Conservation (phyloP, 2,113 vertebrate species). For the Mormoops blainvillei region DNA sequence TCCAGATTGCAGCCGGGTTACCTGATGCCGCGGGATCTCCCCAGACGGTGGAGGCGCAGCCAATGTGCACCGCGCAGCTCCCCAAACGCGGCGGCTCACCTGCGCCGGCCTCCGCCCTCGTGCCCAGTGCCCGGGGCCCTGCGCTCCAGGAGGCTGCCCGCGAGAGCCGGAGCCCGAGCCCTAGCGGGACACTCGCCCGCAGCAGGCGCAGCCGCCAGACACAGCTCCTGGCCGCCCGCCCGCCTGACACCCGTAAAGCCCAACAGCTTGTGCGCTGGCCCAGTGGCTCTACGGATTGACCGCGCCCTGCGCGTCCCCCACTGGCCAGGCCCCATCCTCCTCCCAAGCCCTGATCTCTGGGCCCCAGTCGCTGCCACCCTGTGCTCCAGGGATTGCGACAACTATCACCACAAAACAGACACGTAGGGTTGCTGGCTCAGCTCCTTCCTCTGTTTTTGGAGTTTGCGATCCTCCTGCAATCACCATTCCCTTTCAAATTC, state of each 20-base stretch:
- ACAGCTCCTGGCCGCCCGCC: not conserved
- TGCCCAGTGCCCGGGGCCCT: not conserved
- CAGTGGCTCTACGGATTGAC: fast-evolving
- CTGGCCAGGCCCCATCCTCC: not conserved
- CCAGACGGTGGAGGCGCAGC: constrained; percentile 87
- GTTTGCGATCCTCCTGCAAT: not conserved
- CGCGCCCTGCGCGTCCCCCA: not conserved
- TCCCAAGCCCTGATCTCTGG: not conserved
- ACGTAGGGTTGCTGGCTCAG: not conserved
- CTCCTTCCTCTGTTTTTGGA: not conserved
- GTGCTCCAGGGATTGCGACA: not conserved
- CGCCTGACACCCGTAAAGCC: no score
- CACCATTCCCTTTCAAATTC: not conserved
- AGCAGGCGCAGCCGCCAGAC: not conserved
- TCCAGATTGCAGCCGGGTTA: not conserved
- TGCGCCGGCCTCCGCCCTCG: not conserved
- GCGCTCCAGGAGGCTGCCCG: fast-evolving
- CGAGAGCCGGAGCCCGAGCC: not conserved
- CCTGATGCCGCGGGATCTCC: constrained; percentile 85
- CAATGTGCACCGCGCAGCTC: not conserved
- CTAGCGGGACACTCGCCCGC: fast-evolving
- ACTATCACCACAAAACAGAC: fast-evolving
- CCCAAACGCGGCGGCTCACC: fast-evolving
- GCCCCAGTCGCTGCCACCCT: fast-evolving
- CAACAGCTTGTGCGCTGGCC: fast-evolving